A percentile compares a stretch with the other conserved stretches of the same genome.
These are phyloP conservation scores for Nasonia oneida DNA, from an alignment of 2,888 invertebrate species.

Conservation along the genomic window DNA sequence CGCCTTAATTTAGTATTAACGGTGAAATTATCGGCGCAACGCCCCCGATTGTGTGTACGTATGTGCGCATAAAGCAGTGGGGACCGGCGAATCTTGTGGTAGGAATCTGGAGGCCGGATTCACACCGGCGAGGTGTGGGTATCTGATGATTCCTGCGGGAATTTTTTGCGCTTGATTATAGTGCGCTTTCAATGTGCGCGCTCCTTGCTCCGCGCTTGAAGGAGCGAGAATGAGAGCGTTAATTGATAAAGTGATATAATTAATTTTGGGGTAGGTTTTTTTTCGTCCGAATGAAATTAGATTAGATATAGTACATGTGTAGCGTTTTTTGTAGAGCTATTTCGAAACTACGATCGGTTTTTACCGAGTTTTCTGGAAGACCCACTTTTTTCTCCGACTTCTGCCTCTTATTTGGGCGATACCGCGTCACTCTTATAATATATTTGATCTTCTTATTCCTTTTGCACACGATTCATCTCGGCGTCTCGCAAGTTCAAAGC, in stretches of 20 bases:
- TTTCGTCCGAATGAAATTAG: background rate
- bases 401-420: background rate
- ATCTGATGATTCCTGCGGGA: background rate
- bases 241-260: slow-evolving; percentile 2
- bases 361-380: background rate
- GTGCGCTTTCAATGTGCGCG: background rate
- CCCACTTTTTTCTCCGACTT: background rate
- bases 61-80: background rate
- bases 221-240: background rate
- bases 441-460: background rate
- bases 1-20: slow-evolving; percentile 75
- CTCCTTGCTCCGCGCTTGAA: background rate
- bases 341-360: too few relatives aligned
- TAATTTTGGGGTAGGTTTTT: background rate
- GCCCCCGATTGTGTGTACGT: slow-evolving; percentile 5
- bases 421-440: background rate
- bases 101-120: slow-evolving; percentile 24
- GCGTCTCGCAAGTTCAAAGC: background rate
- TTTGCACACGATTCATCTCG: background rate
- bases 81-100: slow-evolving; percentile 13
- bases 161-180: background rate
- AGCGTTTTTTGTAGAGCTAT: too few relatives aligned
- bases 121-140: background rate
- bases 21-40: slow-evolving; percentile 70
- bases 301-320: background rate